Evolutionary conservation across 1,140 invertebrate species (phyloP), one percentile per base, ranked within the genome.

Genomic region (Heliconius hewitsoni): DNA sequence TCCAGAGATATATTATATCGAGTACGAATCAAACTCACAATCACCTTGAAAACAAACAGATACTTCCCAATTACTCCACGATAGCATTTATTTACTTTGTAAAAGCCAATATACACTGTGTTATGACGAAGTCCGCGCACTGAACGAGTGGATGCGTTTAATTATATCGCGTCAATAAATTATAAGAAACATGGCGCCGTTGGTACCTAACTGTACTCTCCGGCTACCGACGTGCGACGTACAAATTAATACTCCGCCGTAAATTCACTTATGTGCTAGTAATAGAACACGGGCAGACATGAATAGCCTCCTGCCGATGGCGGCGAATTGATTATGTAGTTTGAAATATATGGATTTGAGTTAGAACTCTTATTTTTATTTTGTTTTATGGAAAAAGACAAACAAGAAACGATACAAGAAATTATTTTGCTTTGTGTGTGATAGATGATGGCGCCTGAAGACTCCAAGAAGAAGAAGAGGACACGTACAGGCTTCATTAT

Each of bases 121-220:
- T 66, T 66, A 66, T 66, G 60, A 66, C 4, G 60, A 13, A 23
- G 23, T n/a, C 23, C 27, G 57, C 57, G 9, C 23, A 23, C 57
- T 27, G 57, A n/a, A 27, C 57, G 60, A 66, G 13, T 27, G 27
- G 60, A 66, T 66, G 60, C 60, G 60, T 66, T 66, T 66, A 66
- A 27, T 66, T 66, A 66, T 66, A 66, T 66, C 60, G 60, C 3
- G 60, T 66, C 27, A 66, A 66, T 66, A 66, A 66, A 66, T 66
- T 66, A 66, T 66, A 27, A 66, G 60, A 66, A 66, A 66, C 60
- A 66, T 30, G 60, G 60, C 60, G 60, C 23, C 60, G 27, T 66
- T 66, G 60, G 60, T 30, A 27, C 60, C 60, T 66, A 30, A 30
- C 18, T 66, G 60, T 66, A 66, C 27, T 66, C 27, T 30, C 60